Conservation (phyloP, 2,113 vertebrate genomes). For the Micromys minutus region DNA sequence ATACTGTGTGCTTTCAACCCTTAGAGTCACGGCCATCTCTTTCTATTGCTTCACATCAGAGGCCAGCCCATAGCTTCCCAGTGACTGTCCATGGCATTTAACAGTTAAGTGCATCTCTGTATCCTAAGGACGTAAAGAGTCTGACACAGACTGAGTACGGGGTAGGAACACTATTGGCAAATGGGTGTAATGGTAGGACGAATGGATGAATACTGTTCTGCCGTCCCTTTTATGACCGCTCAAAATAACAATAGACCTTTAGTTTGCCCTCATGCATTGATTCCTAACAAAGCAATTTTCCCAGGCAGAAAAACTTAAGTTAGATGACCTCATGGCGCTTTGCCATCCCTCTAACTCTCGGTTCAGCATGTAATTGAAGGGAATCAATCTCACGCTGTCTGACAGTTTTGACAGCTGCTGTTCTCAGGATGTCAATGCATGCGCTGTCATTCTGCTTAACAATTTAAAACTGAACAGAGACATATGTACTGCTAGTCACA, state of each 20-base stretch:
- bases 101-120: background rate
- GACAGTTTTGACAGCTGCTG: constrained; percentile 80
- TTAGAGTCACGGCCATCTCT: background rate
- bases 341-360: constrained; percentile 58
- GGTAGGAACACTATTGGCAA: background rate
- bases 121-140: background rate
- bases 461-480: constrained; percentile 77
- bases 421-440: constrained; percentile 75
- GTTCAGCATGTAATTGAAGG: constrained; percentile 75
- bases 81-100: background rate
- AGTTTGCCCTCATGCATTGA: background rate
- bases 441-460: constrained; percentile 73
- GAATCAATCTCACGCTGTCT: constrained; percentile 74
- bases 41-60: background rate
- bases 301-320: background rate
- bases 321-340: constrained; percentile 20
- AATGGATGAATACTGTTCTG: background rate
- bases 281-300: constrained; percentile 36
- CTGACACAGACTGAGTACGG: background rate
- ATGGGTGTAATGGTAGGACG: background rate
- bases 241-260: background rate
- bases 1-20: background rate
- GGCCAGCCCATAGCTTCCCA: background rate
- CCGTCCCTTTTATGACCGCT: background rate
- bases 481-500: constrained; percentile 74